Evolutionary conservation across 2,797 vertebrate genomes (phyloP).

Genomic region (Heteromormyrus szaboi): DNA sequence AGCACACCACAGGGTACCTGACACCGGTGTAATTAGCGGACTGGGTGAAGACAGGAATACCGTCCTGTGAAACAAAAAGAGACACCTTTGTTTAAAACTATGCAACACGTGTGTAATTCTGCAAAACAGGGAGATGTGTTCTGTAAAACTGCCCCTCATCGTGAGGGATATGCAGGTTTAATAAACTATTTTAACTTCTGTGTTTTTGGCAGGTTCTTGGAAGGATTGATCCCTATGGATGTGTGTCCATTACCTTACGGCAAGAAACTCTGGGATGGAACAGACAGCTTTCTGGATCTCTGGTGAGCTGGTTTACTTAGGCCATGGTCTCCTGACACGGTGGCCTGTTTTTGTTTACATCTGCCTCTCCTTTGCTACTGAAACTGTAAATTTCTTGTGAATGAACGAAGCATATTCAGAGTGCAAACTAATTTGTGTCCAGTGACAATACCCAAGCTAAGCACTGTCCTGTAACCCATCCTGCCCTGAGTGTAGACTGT

Average conservation of each 20-base stretch:
- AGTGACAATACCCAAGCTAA: background rate
- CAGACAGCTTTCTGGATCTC: conserved; percentile 47
- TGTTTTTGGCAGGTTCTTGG: conserved; percentile 30
- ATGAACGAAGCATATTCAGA: background rate
- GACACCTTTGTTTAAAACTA: background rate
- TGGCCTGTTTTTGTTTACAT: background rate
- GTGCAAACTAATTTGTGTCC: background rate
- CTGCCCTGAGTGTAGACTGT: background rate
- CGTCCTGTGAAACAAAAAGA: background rate
- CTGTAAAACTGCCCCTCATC: background rate
- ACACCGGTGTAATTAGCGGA: background rate
- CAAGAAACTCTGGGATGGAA: conserved; percentile 30
- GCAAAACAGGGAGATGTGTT: background rate
- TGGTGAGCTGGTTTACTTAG: conserved; percentile 34
- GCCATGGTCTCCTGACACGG: background rate
- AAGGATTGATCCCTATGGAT: conserved; percentile 43
- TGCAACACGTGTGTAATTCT: background rate
- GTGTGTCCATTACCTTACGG: conserved; percentile 38
- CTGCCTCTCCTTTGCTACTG: background rate
- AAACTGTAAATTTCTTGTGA: background rate
- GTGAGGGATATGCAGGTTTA: background rate
- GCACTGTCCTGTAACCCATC: background rate
- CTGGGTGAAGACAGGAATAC: background rate
- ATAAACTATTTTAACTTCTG: background rate
- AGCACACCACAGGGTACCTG: background rate